phyloP scores from a whole-genome alignment of 1,140 invertebrate genomes.

The Helicoverpa zea region DNA sequence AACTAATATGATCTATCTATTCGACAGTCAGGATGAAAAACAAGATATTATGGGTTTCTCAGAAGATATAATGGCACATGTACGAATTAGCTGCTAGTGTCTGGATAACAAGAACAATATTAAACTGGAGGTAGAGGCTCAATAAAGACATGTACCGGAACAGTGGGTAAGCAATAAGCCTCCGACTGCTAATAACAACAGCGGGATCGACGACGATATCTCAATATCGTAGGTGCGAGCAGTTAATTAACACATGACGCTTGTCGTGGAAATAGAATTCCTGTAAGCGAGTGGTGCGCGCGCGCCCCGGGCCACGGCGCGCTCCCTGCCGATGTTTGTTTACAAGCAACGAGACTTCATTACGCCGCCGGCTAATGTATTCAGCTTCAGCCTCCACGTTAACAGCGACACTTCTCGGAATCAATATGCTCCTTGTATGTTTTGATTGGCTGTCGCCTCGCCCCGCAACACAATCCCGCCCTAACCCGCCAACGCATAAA shows the following conservation, averaged over 20 bases:
- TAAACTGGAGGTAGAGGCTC: constrained; percentile 53
- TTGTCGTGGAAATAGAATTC: constrained; percentile 86
- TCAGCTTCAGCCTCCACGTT: constrained; percentile 86
- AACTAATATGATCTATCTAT: too few species aligned
- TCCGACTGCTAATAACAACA: constrained; percentile 85
- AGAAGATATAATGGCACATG: background rate
- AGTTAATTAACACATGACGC: constrained; percentile 86
- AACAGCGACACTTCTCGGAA: constrained; percentile 87
- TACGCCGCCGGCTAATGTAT: constrained; percentile 86
- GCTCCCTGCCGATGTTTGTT: constrained; percentile 78
- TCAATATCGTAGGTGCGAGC: constrained; percentile 85
- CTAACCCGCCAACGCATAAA: constrained; percentile 69
- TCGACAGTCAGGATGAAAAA: background rate
- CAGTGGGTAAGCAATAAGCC: constrained; percentile 77
- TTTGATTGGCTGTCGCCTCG: constrained; percentile 80
- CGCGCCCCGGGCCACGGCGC: constrained; percentile 73
- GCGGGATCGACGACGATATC: constrained; percentile 82
- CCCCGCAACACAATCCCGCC: constrained; percentile 64
- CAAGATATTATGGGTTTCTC: background rate
- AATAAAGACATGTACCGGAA: constrained; percentile 61
- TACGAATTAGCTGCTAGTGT: background rate
- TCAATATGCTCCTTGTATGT: constrained; percentile 87
- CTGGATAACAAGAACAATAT: constrained; percentile 34
- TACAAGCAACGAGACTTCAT: constrained; percentile 86
- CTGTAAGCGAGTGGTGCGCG: constrained; percentile 78